Conservation (phyloP, 2,113 vertebrate species). For the Vulpes ferrilata region DNA sequence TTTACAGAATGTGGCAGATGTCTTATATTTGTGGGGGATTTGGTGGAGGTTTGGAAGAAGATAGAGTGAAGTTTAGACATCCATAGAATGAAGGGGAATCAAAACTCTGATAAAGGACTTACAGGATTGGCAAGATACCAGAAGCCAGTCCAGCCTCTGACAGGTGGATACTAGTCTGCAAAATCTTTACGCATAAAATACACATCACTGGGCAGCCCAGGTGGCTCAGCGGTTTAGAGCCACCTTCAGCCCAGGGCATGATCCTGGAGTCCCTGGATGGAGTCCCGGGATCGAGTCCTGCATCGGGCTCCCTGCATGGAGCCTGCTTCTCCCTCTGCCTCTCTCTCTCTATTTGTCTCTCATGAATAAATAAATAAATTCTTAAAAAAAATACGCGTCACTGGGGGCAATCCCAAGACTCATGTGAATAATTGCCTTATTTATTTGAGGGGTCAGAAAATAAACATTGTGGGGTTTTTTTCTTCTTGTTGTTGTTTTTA, state of each 20-base stretch:
- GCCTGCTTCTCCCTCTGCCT: too few species aligned
- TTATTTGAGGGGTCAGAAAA: neutral
- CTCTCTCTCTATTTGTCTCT: too few species aligned
- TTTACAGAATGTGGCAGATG: neutral
- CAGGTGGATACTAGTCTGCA: neutral
- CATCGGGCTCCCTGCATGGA: too few species aligned
- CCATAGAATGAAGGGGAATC: neutral
- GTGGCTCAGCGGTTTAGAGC: too few species aligned
- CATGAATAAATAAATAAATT: too few species aligned
- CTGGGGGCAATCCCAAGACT: neutral
- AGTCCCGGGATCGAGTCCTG: too few species aligned
- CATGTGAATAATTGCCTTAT: neutral
- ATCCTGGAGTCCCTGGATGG: too few species aligned
- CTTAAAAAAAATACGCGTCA: neutral
- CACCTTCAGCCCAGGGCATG: too few species aligned
- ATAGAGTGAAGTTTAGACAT: neutral
- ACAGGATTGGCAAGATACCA: neutral
- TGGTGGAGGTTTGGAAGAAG: neutral
- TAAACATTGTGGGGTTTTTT: neutral
- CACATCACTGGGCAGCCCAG: too few species aligned
- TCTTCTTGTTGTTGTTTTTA: neutral
- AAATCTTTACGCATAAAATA: neutral
- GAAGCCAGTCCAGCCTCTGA: neutral
- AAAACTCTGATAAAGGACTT: neutral
- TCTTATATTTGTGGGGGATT: neutral